phyloP scores from a whole-genome alignment of 2,113 vertebrate genomes.

The Rhinolophus ferrumequinum region DNA sequence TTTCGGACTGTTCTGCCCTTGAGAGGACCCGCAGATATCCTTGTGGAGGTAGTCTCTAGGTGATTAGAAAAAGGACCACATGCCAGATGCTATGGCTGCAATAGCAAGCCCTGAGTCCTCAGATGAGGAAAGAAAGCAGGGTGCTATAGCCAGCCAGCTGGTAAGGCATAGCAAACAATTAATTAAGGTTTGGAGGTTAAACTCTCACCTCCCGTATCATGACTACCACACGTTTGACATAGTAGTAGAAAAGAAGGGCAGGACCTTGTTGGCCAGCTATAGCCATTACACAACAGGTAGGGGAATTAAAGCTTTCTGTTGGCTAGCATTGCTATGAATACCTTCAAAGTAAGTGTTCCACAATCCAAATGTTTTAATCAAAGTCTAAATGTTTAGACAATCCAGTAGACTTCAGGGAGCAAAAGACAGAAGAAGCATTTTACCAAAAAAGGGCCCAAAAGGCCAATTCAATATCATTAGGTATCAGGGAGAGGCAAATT shows the following conservation, averaged over 20 bases:
- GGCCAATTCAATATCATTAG: neutral
- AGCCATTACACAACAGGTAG: neutral
- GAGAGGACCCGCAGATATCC: neutral
- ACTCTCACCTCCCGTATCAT: neutral
- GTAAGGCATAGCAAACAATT: neutral
- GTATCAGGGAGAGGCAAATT: neutral
- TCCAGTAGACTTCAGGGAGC: neutral
- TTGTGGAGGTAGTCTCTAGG: neutral
- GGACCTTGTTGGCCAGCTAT: no score
- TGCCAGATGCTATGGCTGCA: neutral
- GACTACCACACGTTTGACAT: no score
- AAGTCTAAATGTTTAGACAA: neutral
- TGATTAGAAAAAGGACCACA: neutral
- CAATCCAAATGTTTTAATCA: neutral
- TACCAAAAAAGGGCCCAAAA: neutral
- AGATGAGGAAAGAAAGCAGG: neutral
- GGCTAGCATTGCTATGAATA: neutral
- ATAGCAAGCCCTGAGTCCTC: neutral
- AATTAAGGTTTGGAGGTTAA: neutral
- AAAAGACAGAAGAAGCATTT: neutral
- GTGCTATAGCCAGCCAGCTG: neutral
- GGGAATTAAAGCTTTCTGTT: neutral
- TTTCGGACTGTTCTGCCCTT: neutral
- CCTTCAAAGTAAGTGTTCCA: neutral
- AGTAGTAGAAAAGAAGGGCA: neutral